Conservation (phyloP, 2,797 vertebrate species). For the Loris lydekkerianus region DNA sequence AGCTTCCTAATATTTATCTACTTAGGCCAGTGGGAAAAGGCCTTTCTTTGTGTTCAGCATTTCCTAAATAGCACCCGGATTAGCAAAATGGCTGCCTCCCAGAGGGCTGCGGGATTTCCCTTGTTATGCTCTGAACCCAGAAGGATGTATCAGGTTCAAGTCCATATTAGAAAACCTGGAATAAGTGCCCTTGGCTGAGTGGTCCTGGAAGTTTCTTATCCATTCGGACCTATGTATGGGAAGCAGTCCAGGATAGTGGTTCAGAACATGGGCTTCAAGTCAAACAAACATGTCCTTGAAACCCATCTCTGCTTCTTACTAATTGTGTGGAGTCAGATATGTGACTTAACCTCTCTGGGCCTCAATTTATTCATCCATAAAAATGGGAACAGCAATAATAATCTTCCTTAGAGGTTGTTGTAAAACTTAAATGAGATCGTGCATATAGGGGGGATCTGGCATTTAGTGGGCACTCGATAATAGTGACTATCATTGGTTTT, state of each 20-base stretch:
- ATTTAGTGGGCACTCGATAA: not conserved
- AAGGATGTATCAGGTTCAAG: not conserved
- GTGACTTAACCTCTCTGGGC: not conserved
- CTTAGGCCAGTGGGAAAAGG: not conserved
- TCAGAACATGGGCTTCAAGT: not conserved
- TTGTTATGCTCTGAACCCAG: not conserved
- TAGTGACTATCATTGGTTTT: not conserved
- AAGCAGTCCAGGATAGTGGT: not conserved
- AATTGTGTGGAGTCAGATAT: not conserved
- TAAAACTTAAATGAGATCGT: not conserved
- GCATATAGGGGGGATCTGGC: not conserved
- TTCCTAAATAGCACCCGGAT: not conserved
- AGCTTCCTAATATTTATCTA: not conserved
- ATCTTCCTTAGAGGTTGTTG: not conserved
- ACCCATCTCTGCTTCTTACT: not conserved
- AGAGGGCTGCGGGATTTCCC: not conserved
- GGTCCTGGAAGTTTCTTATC: not conserved
- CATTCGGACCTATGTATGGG: not conserved
- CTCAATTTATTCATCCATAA: conserved; percentile 9
- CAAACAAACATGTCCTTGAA: not conserved
- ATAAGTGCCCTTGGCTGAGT: not conserved
- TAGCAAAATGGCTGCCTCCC: not conserved
- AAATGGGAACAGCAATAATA: not conserved
- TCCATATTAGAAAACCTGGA: not conserved
- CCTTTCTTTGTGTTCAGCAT: not conserved